Evolutionary conservation across 2,888 invertebrate species (phyloP).

Genomic region (Drosophila villosipedis): DNA sequence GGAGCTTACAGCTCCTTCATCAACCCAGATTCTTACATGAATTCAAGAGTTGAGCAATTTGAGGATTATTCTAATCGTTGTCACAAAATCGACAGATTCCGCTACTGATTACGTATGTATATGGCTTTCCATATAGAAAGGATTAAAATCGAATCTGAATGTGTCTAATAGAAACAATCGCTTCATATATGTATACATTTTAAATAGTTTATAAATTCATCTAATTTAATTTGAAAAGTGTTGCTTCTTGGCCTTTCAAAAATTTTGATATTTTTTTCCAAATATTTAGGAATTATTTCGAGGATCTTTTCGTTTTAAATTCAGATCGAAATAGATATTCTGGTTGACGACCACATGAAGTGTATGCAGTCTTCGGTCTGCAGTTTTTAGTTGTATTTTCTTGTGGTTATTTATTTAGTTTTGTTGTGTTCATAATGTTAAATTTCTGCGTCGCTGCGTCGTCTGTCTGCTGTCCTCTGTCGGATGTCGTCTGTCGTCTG

Average conservation of each 20-base stretch:
- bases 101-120: not conserved
- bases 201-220: not conserved
- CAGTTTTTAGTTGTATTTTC: not conserved
- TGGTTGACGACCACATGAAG: not conserved
- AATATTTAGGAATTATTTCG: not conserved
- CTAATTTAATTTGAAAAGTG: not conserved
- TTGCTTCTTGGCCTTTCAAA: not conserved
- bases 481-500: slow-evolving; percentile 16
- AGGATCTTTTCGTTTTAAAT: not conserved
- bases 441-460: slow-evolving; percentile 40
- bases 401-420: not conserved
- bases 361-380: not conserved
- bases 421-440: slow-evolving; percentile 45
- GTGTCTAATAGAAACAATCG: not conserved
- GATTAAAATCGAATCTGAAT: not conserved
- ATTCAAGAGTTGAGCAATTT: not conserved
- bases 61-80: too few relatives aligned
- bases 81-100: not conserved
- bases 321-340: not conserved
- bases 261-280: not conserved
- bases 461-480: slow-evolving; percentile 44
- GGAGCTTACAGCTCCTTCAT: too few relatives aligned
- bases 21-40: too few relatives aligned
- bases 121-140: not conserved
- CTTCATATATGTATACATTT: not conserved